Percentiles rank a stretch among this genome's conserved stretches.
Conservation (phyloP, 2,797 vertebrate genomes). For the Etheostoma nigrum region DNA sequence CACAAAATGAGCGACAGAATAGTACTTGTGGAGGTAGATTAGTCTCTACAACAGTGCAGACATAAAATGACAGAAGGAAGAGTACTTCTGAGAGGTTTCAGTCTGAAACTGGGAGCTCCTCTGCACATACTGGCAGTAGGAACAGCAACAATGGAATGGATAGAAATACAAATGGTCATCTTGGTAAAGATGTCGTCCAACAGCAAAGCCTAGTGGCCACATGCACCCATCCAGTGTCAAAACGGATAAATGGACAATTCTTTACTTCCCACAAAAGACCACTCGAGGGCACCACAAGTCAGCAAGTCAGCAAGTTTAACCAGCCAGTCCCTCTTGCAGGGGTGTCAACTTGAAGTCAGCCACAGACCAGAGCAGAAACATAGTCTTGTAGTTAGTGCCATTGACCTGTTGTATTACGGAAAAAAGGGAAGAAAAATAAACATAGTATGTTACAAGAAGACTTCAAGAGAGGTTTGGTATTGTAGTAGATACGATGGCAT, state of each 20-base stretch:
- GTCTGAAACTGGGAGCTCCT: conserved; percentile 3
- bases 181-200: neutral
- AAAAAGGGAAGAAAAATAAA: too few species aligned
- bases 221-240: neutral
- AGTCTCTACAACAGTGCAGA: conserved; percentile 5
- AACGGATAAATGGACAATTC: conserved; percentile 4
- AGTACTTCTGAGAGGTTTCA: conserved; percentile 1
- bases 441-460: neutral
- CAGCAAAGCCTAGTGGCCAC: neutral
- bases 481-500: neutral
- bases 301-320: conserved; percentile 20
- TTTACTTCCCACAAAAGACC: conserved; percentile 15
- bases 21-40: conserved; percentile 13
- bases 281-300: conserved; percentile 10
- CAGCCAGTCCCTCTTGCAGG: conserved; percentile 44
- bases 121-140: conserved; percentile 2
- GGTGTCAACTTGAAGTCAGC: conserved; percentile 28
- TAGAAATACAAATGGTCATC: conserved; percentile 6
- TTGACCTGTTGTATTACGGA: too few species aligned
- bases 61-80: neutral
- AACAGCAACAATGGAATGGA: neutral
- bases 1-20: conserved; percentile 4
- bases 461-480: neutral
- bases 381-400: neutral
- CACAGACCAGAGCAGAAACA: neutral